These are phyloP conservation scores for Acridotheres tristis DNA, from an alignment of 2,797 vertebrate genomes.

Conservation along the genomic window DNA sequence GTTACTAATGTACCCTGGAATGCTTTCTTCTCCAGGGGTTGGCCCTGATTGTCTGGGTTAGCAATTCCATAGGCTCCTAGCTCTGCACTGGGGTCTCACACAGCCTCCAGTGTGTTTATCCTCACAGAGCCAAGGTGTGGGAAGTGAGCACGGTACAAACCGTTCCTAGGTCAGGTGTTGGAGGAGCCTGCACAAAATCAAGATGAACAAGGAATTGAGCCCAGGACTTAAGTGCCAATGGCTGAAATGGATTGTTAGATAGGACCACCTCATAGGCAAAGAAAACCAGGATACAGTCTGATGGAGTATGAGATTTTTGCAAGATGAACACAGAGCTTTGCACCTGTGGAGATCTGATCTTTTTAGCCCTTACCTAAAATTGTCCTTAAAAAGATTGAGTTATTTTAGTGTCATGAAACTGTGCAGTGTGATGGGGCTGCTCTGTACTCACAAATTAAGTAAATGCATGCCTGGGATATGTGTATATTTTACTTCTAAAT, in stretches of 20 bases:
- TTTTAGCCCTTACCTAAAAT: neutral
- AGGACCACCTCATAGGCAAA: neutral
- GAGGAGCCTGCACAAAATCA: neutral
- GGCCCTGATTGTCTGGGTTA: neutral
- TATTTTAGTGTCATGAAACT: neutral
- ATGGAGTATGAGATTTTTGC: neutral
- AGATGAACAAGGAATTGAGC: neutral
- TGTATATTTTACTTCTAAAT: neutral
- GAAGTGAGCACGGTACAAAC: rapidly evolving
- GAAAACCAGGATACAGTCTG: neutral
- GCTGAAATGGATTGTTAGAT: neutral
- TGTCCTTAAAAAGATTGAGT: neutral
- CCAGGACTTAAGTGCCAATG: neutral
- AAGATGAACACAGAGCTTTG: neutral
- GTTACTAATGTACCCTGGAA: neutral
- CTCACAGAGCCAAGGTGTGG: neutral
- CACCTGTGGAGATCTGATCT: neutral
- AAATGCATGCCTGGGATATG: neutral
- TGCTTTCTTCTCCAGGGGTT: neutral
- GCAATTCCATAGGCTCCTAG: neutral
- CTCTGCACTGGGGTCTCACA: neutral
- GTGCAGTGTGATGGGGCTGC: neutral
- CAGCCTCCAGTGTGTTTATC: neutral
- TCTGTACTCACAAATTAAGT: neutral
- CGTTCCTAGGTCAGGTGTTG: neutral